Evolutionary conservation across 2,113 vertebrate species (phyloP).

Genomic region (Phocoena sinus): DNA sequence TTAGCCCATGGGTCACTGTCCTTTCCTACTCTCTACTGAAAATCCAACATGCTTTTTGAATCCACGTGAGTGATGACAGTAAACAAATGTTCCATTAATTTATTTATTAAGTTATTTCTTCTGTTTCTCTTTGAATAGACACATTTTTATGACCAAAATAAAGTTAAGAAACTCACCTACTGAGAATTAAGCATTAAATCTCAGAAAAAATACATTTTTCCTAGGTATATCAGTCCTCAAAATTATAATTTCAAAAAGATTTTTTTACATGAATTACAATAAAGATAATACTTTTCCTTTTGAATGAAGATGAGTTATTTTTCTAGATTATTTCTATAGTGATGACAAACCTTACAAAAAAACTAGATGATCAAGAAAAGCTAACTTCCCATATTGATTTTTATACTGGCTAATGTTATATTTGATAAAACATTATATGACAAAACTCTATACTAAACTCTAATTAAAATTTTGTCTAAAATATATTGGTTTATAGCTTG

Average conservation of each 20-base stretch:
- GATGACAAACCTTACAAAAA: neutral
- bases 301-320: neutral
- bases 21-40: neutral
- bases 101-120: neutral
- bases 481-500: neutral
- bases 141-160: slow-evolving; percentile 12
- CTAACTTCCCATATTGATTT: neutral
- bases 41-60: neutral
- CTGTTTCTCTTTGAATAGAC: slow-evolving; percentile 25
- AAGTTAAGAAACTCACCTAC: neutral
- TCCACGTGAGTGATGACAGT: neutral
- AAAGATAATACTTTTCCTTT: neutral
- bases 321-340: slow-evolving; percentile 8
- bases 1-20: neutral
- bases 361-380: neutral
- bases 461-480: slow-evolving; percentile 13
- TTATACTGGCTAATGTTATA: neutral
- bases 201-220: slow-evolving; percentile 10
- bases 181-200: slow-evolving; percentile 1
- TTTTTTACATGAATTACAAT: neutral
- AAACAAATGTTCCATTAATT: neutral
- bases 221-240: neutral
- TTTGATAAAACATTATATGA: neutral
- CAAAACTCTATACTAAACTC: neutral
- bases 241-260: neutral